Base-by-base conservation (phyloP, 1,140 invertebrate species). In the Drosophila ananassae region DNA sequence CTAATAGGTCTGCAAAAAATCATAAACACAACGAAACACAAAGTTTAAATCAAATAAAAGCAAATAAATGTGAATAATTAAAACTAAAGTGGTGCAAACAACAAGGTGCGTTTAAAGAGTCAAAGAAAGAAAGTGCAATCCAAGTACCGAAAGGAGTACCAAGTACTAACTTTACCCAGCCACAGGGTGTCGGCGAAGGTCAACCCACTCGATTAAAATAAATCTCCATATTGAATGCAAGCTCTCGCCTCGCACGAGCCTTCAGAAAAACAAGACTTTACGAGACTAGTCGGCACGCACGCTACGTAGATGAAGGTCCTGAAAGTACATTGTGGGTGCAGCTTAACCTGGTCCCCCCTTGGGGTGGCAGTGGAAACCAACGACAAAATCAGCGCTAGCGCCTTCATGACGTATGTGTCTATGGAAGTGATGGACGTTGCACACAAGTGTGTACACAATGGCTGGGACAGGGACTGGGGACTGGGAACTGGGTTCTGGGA, bases 1-100 rank as follows among this genome's bases (percentile, higher is more conserved):
- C 95, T 94, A 95, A 94, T 91, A 90, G 94, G 93, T 96, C 95
- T 96, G 95, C 92, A 95, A 95, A 77, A 83, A 93, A 93, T 93
- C 92, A 92, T 91, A 92, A 92, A 91, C 77, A 77, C 66, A 90
- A 91, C 74, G 64, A 63, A 66, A 82, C 58, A 59, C 73, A 61
- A 55, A 57, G 62, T 68, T 41, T 64, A 85, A 72, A 54, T 32
- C 34, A 37, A 12, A 12, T 37, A 0, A 44, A 39, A 13, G 13
- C 51, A 74, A 79, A 82, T 69, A 48, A 54, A 34, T 9, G 41
- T 47, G 17, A n/a, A 34, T 37, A 56, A 52, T 73, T 32, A 63
- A 63, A 73, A 30, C 13, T 63, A 73, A 41, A 44, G 48, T 63
- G 39, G 34, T 60, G 63, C 48, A 39, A 21, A 57, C 22, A 10